Evolutionary conservation across 2,888 invertebrate species (phyloP).

Genomic region (Meandrusa payeni): DNA sequence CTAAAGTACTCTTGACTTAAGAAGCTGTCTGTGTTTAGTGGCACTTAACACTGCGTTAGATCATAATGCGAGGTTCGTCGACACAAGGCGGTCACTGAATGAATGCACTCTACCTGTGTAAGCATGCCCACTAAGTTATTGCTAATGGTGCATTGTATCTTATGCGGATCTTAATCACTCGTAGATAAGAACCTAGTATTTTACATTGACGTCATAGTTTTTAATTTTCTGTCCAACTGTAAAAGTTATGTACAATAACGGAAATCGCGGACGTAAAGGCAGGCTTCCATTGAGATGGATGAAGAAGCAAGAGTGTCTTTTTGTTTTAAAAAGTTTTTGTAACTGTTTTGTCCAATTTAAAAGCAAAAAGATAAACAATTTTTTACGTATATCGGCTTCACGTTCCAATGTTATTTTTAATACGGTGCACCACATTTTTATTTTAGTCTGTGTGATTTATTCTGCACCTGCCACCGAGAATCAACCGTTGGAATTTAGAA

Average conservation of each 20-base stretch:
- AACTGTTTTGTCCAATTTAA: too few species aligned
- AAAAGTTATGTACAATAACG: too few species aligned
- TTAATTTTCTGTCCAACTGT: slow-evolving; percentile 35
- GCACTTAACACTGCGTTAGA: slow-evolving; percentile 44
- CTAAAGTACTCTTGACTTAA: slow-evolving; percentile 1
- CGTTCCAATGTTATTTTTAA: slow-evolving; percentile 17
- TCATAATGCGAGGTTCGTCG: slow-evolving; percentile 44
- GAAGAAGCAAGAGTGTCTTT: too few species aligned
- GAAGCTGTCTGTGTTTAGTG: slow-evolving; percentile 30
- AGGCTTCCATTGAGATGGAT: too few species aligned
- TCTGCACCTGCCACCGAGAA: background rate
- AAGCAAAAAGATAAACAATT: too few species aligned
- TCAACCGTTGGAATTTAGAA: slow-evolving; percentile 3
- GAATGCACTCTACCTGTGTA: slow-evolving; percentile 23
- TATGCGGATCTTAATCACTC: slow-evolving; percentile 28
- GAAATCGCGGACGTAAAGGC: too few species aligned
- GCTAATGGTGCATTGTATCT: slow-evolving; percentile 29
- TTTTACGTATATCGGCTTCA: too few species aligned
- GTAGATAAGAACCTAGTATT: slow-evolving; percentile 19
- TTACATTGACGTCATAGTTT: slow-evolving; percentile 29
- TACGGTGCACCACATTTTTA: background rate
- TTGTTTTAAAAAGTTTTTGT: too few species aligned
- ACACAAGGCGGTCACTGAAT: slow-evolving; percentile 33
- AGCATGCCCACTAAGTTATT: slow-evolving; percentile 28
- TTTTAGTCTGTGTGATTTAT: background rate